A percentile compares a stretch with the other conserved stretches of the same genome.
phyloP scores from a whole-genome alignment of 2,888 invertebrate genomes.

The Asteroscopus sphinx region DNA sequence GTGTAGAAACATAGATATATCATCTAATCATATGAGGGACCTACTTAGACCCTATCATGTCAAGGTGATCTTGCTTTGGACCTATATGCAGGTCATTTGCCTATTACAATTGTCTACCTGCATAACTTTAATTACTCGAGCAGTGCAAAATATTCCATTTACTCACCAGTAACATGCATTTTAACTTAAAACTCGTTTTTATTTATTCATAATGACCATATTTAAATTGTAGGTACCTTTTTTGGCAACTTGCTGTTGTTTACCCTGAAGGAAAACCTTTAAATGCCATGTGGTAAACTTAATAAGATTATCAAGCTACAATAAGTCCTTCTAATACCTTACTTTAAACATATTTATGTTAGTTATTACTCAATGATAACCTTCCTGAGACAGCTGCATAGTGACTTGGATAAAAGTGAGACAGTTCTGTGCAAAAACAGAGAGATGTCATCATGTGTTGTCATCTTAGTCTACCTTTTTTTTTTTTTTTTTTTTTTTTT shows the following conservation, averaged over 20 bases:
- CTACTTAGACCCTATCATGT: constrained; percentile 23
- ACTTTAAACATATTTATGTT: constrained; percentile 23
- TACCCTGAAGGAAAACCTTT: constrained; percentile 63
- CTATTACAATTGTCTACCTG: constrained; percentile 42
- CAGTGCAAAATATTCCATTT: constrained; percentile 23
- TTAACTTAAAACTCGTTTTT: constrained; percentile 24
- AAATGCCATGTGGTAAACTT: constrained; percentile 56
- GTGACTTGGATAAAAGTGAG: too few relatives aligned
- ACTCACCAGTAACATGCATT: constrained; percentile 19
- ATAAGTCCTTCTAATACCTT: constrained; percentile 33
- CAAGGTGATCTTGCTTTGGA: constrained; percentile 57
- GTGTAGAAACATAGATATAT: constrained; percentile 4
- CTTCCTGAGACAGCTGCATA: constrained; percentile 10
- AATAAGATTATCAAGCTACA: constrained; percentile 51
- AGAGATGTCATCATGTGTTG: too few relatives aligned
- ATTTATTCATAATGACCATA: constrained; percentile 21
- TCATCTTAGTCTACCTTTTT: too few relatives aligned
- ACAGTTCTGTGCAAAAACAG: too few relatives aligned
- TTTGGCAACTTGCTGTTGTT: constrained; percentile 59
- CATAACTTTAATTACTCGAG: constrained; percentile 29
- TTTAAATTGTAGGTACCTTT: constrained; percentile 38
- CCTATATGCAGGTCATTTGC: constrained; percentile 49
- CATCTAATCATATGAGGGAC: constrained; percentile 5
- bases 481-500: too few relatives aligned
- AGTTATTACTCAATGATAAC: constrained; percentile 32